phyloP scores from a whole-genome alignment of 2,113 vertebrate species.

The Notarius lentiginosus region DNA sequence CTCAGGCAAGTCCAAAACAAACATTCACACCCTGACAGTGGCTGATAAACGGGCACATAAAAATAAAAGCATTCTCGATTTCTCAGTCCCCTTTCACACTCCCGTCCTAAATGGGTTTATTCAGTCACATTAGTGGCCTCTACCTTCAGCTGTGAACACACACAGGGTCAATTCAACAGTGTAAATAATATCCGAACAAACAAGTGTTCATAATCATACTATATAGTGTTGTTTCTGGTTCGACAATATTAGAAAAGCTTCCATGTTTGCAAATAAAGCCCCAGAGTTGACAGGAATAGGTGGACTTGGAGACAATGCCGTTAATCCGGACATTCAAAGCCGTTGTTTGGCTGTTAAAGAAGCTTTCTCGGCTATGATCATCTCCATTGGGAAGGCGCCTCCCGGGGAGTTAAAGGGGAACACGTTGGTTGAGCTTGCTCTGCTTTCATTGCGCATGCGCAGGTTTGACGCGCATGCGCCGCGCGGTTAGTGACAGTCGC shows the following conservation, averaged over 20 bases:
- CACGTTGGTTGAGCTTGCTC: conserved; percentile 46
- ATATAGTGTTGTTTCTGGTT: neutral
- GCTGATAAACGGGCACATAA: conserved; percentile 62
- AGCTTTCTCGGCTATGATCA: conserved; percentile 67
- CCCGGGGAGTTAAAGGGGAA: conserved; percentile 69
- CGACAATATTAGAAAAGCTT: neutral
- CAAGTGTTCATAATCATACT: neutral
- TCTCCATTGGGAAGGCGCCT: conserved; percentile 57
- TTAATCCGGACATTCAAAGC: conserved; percentile 47
- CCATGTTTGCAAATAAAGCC: neutral
- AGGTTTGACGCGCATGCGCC: conserved; percentile 63
- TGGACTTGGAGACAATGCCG: conserved; percentile 47
- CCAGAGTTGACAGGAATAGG: neutral
- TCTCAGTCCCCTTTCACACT: conserved; percentile 17
- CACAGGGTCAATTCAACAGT: conserved; percentile 2
- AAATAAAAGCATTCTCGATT: conserved; percentile 33
- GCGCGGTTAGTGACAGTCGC: conserved; percentile 51
- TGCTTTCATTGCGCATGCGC: conserved; percentile 54
- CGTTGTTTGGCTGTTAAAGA: conserved; percentile 58
- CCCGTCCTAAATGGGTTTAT: conserved; percentile 34
- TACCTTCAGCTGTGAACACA: conserved; percentile 21
- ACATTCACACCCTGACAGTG: conserved; percentile 58
- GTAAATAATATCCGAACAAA: neutral
- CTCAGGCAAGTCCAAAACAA: conserved; percentile 37
- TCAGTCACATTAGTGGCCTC: conserved; percentile 29